Base-by-base conservation (phyloP, 1,140 invertebrate genomes). In the Berghia stephanieae region DNA sequence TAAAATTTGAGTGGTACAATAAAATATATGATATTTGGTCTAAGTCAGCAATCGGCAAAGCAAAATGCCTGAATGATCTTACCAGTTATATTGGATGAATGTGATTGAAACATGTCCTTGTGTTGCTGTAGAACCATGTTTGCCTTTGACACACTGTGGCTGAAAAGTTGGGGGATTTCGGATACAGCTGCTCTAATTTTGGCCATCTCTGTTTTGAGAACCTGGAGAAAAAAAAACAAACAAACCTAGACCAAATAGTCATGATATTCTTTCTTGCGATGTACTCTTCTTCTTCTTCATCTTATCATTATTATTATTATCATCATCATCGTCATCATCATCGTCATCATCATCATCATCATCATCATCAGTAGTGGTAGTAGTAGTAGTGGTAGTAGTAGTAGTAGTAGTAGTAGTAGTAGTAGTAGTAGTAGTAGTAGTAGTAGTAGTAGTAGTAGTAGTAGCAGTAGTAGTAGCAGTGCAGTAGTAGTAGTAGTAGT, bases 111-210 rank as follows among this genome's bases (percentile, higher is more conserved):
- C 16, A 83, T 57, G 52, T 77, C 71, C 42, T 75, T 76, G 70
- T 86, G 85, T 36, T 83, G 79, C 40, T 85, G 82, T 13, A 85
- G 67, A 2, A 85, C 82, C 49, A 80, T 75, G 44, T 78, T 82
- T 43, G 84, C 84, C 68, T 82, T 78, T 43, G 81, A 68, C 13
- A 85, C 63, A 31, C 81, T 80, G 34, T 79, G 79, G 2, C 80
- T 46, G 74, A 87, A 80, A 52, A 84, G 81, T 42, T 80, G 67
- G 18, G 86, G 84, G 49, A 87, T 78, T n/a, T 83, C 81, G 44
- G 73, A 60, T 31, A 81, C 86, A 46, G 82, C 75, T 44, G 60
- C 70, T n/a, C 81, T 81, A 18, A 87, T 68, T 46, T 80, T 80
- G 24, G 71, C 42, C 34, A 85, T 70, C 57, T 86, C 83, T 67